Evolutionary conservation across 2,888 invertebrate genomes (phyloP).

Genomic region (Melieria omissa): DNA sequence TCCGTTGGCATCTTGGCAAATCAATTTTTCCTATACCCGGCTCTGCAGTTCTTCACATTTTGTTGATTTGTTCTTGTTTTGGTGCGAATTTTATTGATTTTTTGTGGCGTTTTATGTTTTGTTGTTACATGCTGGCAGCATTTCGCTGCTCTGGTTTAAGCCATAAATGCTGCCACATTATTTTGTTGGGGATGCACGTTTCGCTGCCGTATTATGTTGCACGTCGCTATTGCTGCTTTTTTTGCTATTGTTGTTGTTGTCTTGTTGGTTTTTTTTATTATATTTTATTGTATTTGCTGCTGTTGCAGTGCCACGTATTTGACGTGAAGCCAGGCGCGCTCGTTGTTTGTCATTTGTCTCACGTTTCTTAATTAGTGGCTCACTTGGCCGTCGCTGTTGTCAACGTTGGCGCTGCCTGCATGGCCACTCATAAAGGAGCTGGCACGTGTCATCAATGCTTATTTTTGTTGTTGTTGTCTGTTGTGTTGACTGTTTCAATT

Average conservation of each 20-base stretch:
- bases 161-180: neutral
- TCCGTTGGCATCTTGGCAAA: too few relatives aligned
- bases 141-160: too few relatives aligned
- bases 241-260: neutral
- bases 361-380: slow-evolving; percentile 60
- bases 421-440: neutral
- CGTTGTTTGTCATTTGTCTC: slow-evolving; percentile 56
- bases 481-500: too few relatives aligned
- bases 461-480: neutral
- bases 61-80: too few relatives aligned
- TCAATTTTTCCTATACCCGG: too few relatives aligned
- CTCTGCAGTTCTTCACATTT: too few relatives aligned
- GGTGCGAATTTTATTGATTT: too few relatives aligned
- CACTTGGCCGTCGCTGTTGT: neutral
- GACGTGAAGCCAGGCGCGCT: neutral
- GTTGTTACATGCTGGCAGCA: too few relatives aligned
- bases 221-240: neutral
- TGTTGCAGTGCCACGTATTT: neutral
- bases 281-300: slow-evolving; percentile 10
- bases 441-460: neutral
- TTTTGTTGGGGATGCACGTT: neutral
- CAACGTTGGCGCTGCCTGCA: neutral
- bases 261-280: neutral
- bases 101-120: too few relatives aligned
- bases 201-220: neutral